A percentile compares a stretch with the other conserved stretches of the same genome.
These are phyloP conservation scores for Paradoxurus hermaphroditus DNA, from an alignment of 2,113 vertebrate genomes.

Conservation along the genomic window DNA sequence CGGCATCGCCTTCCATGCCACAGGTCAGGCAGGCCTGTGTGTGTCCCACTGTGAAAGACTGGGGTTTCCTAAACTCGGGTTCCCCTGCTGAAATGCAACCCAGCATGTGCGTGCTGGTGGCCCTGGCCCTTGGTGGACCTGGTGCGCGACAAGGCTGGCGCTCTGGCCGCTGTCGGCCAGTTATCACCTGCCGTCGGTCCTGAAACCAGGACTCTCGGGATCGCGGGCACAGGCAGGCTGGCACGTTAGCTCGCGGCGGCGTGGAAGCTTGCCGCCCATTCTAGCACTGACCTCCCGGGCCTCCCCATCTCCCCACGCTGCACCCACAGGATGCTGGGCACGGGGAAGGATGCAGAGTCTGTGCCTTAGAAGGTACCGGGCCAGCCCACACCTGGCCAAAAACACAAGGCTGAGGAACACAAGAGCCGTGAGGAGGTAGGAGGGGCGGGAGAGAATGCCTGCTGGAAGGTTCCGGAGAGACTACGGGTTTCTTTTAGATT, in stretches of 20 bases:
- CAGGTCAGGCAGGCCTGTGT: not conserved
- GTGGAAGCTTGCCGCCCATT: rapidly evolving
- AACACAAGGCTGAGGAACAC: not conserved
- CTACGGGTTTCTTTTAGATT: not conserved
- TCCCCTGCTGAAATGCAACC: rapidly evolving
- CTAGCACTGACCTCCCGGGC: not conserved
- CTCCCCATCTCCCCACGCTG: rapidly evolving
- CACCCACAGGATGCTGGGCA: not conserved
- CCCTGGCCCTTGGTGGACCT: not conserved
- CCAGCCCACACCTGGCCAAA: not conserved
- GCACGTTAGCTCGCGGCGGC: not conserved
- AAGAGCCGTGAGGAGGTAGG: rapidly evolving
- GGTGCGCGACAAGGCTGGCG: rapidly evolving
- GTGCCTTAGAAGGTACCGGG: not conserved
- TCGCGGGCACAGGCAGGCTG: not conserved
- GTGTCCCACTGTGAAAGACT: not conserved
- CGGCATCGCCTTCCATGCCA: rapidly evolving
- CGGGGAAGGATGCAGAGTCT: not conserved
- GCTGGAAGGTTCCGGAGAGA: not conserved
- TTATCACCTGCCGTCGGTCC: no score
- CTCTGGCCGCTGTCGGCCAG: not conserved
- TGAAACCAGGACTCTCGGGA: not conserved
- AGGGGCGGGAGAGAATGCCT: not conserved
- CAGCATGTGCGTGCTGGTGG: not conserved
- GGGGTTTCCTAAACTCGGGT: not conserved